Percentiles rank a stretch among this genome's conserved stretches.
These are phyloP conservation scores for Idaea biselata DNA, from an alignment of 2,888 invertebrate genomes.

Conservation along the genomic window DNA sequence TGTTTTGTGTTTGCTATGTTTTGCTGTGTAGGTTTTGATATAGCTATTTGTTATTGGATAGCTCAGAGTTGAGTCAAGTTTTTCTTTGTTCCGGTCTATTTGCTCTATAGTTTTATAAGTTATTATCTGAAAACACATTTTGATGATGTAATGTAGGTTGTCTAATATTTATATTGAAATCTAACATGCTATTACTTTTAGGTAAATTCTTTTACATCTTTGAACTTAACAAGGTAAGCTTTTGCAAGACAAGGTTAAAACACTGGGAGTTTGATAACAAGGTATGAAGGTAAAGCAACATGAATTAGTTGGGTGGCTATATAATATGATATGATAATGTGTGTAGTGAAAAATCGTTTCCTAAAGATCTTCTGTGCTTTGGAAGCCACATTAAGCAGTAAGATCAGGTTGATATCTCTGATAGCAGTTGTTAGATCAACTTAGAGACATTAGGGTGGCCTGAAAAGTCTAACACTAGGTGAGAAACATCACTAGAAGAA, in stretches of 20 bases:
- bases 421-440: too few species aligned
- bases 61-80: constrained; percentile 40
- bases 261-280: not conserved
- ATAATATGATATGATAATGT: not conserved
- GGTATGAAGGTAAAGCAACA: not conserved
- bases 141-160: too few species aligned
- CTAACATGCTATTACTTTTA: not conserved
- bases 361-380: too few species aligned
- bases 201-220: too few species aligned
- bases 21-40: constrained; percentile 37
- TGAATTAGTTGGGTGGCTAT: not conserved
- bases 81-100: constrained; percentile 39
- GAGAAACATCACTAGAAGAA: too few species aligned
- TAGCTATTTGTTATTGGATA: constrained; percentile 34
- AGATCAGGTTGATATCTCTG: too few species aligned
- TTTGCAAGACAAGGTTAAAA: too few species aligned
- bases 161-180: not conserved
- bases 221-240: too few species aligned
- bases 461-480: too few species aligned
- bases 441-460: too few species aligned
- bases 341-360: too few species aligned
- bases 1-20: constrained; percentile 25
- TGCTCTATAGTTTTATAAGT: constrained; percentile 42
- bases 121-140: constrained; percentile 32
- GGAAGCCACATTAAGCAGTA: too few species aligned